Evolutionary conservation across 2,888 invertebrate genomes (phyloP), one percentile per base, ranked within the genome.

Genomic region (Sclerodermus sp.): DNA sequence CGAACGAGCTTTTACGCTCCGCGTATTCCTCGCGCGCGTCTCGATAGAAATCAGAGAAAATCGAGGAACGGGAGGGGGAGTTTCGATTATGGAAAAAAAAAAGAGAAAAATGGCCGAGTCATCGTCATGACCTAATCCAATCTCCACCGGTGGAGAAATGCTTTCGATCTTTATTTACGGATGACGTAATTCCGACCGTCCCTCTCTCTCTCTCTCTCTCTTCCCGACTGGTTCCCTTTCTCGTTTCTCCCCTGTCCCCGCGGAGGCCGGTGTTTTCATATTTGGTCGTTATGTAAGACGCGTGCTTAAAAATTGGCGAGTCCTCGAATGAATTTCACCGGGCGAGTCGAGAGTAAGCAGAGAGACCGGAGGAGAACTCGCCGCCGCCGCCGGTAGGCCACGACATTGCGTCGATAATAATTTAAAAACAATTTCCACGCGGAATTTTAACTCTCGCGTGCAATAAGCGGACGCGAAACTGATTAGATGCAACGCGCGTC

Each of bases 101-200:
- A 12, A 12, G 12, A 23, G 23, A 23, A 23, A 23, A 23, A 23
- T 5, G 4, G 23, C 23, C 34, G 39, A 50, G 18, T 52, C 48
- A 58, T 41, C 58, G 34, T 65, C 60, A 51, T 67, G 66, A 68
- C 58, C 63, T 63, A 62, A 67, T 66, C 61, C 67, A 62, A 57
- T 57, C 56, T 57, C 41, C 48, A 50, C 46, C 42, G 23, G 53
- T 52, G 51, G 63, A 62, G 65, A 60, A 62, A 68, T 68, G 62
- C 62, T 58, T 58, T 47, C 59, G 58, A 63, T 59, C 67, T 55
- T 70, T 71, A 71, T 68, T 70, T 66, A 67, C 67, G 54, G 16
- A 47, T 67, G 66, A 74, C 65, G 70, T 64, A 74, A 71, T 62
- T 51, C 41, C 48, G 42, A 16, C 43, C 23, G 56, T 65, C 69